Evolutionary conservation across 2,113 vertebrate genomes (phyloP).

Genomic region (Cyprinodon variegatus): DNA sequence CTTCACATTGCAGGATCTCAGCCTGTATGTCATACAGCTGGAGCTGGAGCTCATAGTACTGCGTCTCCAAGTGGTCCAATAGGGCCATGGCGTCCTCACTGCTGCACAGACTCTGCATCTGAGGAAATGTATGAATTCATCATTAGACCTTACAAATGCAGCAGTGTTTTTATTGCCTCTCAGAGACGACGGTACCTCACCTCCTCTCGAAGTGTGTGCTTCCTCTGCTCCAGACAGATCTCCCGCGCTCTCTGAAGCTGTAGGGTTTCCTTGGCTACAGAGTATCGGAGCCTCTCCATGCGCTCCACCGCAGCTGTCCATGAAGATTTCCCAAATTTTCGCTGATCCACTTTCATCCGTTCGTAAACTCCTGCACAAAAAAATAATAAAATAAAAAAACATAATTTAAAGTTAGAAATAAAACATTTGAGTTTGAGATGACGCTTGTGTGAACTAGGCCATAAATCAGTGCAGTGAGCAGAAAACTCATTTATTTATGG

Average conservation of each 20-base stretch:
- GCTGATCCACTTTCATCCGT: conserved; percentile 93
- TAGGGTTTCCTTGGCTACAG: conserved; percentile 94
- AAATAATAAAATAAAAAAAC: conserved; percentile 1
- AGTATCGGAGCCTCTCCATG: conserved; percentile 95
- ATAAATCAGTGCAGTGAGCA: conserved; percentile 7
- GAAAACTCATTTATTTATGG: not conserved
- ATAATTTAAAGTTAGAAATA: not conserved
- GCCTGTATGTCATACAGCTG: conserved; percentile 97
- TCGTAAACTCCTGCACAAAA: conserved; percentile 87
- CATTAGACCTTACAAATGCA: not conserved
- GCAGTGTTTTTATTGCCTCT: not conserved
- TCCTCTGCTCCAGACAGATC: conserved; percentile 96
- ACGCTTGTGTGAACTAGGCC: not conserved
- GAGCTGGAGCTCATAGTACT: conserved; percentile 95
- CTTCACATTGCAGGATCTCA: conserved; percentile 96
- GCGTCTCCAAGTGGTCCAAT: conserved; percentile 91
- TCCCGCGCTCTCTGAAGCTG: conserved; percentile 97
- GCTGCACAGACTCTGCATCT: conserved; percentile 95
- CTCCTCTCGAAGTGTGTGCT: conserved; percentile 91
- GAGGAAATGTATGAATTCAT: conserved; percentile 10
- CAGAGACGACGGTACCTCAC: conserved; percentile 66
- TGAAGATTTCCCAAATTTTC: conserved; percentile 94
- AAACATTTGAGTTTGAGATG: not conserved
- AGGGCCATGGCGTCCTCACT: conserved; percentile 89
- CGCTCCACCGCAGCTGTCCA: conserved; percentile 93